Conservation (phyloP, 64 coral and sea anemone genomes). For the Porites australiensis region DNA sequence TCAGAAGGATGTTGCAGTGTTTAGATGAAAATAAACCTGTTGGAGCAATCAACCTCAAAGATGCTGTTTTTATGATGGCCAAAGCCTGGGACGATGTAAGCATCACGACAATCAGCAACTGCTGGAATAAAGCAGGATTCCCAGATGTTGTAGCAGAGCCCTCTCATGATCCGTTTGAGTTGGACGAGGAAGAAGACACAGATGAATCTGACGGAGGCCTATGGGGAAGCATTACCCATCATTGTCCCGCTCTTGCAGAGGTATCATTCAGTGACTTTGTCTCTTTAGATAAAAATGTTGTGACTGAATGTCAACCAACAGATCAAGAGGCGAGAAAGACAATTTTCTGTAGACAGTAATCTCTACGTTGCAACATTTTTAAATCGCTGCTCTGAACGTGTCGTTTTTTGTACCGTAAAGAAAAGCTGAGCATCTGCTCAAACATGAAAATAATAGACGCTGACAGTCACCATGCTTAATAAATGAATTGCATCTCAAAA, state of each 20-base stretch:
- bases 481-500: slow-evolving; percentile 26
- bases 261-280: slow-evolving; percentile 54
- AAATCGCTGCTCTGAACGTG: slow-evolving; percentile 65
- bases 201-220: no score
- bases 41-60: slow-evolving; percentile 9
- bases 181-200: no score
- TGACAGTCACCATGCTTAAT: slow-evolving; percentile 46
- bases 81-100: slow-evolving; percentile 12
- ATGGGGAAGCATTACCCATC: no score
- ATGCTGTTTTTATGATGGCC: slow-evolving; percentile 32
- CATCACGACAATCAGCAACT: slow-evolving; percentile 25
- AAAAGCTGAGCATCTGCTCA: slow-evolving; percentile 59
- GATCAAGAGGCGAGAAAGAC: slow-evolving; percentile 42
- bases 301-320: slow-evolving; percentile 55
- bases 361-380: slow-evolving; percentile 73
- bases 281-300: slow-evolving; percentile 54
- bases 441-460: slow-evolving; percentile 54
- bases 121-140: slow-evolving; percentile 40
- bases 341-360: not conserved
- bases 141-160: slow-evolving; percentile 27
- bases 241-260: not conserved
- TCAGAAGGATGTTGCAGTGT: slow-evolving; percentile 46
- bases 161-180: slow-evolving; percentile 14
- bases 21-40: slow-evolving; percentile 41
- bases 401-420: slow-evolving; percentile 73